Evolutionary conservation across 1,140 invertebrate genomes (phyloP), one percentile per base, ranked within the genome.

Genomic region (Dufourea novaeangliae): DNA sequence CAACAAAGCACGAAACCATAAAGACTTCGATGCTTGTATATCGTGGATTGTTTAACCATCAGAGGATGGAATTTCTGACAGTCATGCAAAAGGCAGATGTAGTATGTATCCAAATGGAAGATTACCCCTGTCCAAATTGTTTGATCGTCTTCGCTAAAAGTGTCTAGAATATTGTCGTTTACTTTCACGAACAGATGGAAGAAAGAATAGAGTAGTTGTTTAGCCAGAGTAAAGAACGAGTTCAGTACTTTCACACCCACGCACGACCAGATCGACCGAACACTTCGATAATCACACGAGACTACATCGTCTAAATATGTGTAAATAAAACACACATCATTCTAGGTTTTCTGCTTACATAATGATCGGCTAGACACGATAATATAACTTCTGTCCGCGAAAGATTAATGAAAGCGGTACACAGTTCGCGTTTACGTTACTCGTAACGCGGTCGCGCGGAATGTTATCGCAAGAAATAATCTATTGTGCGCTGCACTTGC

Each of bases 251-350:
- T 4, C 14, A 14, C 12, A 44, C 41, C 11, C 41, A 14, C 41
- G 4, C 41, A 14, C 44, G 20, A 20, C 17, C 44, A 20, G 3
- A 46, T 46, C 46, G 46, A n/a, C 46, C 6, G 46, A n/a, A n/a
- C 46, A n/a, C 14, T 7, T n/a, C 5, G 46, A 6, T 50, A 50
- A 50, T 50, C 46, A n/a, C 20, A n/a, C 6, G 46, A 7, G 17
- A n/a, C 46, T 50, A n/a, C n/a, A 50, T 50, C 46, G 46, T n/a
- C n/a, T 50, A 50, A 50, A 50, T 50, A 50, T n/a, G 46, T 50
- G 46, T 50, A 50, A 50, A 50, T 50, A 50, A 50, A 50, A n/a
- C 46, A 50, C 46, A 50, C 46, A 50, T 50, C 46, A 50, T 50
- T 50, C 46, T 50, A 17, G 5, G 8, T n/a, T 50, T 50, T 17